Percentiles rank a stretch among this genome's conserved stretches.
These are phyloP conservation scores for Sitobion miscanthi DNA, from an alignment of 1,140 invertebrate species.

Conservation along the genomic window DNA sequence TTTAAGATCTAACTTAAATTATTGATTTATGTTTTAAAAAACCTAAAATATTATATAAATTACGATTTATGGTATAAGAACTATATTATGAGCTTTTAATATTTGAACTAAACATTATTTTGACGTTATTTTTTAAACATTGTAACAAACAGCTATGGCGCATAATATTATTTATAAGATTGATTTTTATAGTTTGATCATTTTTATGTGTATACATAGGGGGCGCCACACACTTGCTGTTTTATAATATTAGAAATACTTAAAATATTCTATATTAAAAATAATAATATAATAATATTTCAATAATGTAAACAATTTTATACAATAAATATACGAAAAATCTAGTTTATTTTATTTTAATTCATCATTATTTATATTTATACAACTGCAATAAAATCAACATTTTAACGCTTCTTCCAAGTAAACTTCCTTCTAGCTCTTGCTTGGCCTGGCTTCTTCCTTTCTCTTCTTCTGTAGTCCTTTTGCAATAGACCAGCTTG, in stretches of 20 bases:
- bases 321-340: neutral
- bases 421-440: constrained; percentile 91
- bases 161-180: too few species aligned
- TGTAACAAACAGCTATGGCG: too few species aligned
- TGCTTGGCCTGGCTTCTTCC: constrained; percentile 93
- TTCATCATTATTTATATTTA: neutral
- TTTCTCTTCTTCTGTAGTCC: constrained; percentile 81
- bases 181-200: neutral
- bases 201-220: neutral
- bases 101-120: too few species aligned
- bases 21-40: too few species aligned
- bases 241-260: neutral
- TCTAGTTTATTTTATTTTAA: constrained; percentile 30
- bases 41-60: too few species aligned
- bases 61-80: too few species aligned
- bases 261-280: neutral
- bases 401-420: constrained; percentile 85
- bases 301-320: neutral
- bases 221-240: too few species aligned
- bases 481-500: constrained; percentile 85
- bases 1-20: too few species aligned
- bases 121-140: too few species aligned
- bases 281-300: neutral
- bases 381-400: constrained; percentile 11
- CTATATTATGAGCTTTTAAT: too few species aligned